Conservation (phyloP, 2,113 vertebrate species). For the Mionectes macconnelli region DNA sequence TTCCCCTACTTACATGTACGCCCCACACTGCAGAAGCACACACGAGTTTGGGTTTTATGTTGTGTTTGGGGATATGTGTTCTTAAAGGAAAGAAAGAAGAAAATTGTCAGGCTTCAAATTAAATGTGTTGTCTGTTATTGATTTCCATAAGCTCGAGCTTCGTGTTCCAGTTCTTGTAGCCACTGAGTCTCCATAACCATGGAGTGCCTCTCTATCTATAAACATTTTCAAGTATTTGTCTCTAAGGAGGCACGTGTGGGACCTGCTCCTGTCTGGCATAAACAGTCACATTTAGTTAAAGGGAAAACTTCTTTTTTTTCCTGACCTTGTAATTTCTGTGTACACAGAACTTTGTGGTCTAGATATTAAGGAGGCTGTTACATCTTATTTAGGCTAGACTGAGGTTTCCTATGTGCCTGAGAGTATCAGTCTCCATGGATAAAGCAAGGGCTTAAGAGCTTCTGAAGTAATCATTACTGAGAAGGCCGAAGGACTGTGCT, state of each 20-base stretch:
- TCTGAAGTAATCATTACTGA: conserved; percentile 11
- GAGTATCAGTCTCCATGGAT: background rate
- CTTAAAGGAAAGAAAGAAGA: background rate
- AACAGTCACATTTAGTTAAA: background rate
- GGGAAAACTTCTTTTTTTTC: background rate
- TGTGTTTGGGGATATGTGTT: background rate
- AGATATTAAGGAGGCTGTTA: background rate
- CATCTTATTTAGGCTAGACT: background rate
- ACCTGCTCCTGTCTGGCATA: background rate
- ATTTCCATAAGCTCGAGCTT: background rate
- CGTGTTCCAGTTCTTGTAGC: background rate
- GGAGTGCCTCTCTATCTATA: background rate
- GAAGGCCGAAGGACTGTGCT: background rate
- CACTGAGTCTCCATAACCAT: background rate
- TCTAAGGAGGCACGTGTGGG: background rate
- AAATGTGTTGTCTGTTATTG: background rate
- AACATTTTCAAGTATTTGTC: background rate
- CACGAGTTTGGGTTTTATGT: background rate
- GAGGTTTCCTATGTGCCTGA: background rate
- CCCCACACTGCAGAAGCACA: background rate
- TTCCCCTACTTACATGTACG: background rate
- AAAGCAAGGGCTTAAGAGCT: conserved; percentile 22
- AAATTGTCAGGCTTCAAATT: background rate
- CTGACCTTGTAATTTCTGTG: background rate
- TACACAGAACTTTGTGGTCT: background rate